A percentile compares a stretch with the other conserved stretches of the same genome.
phyloP scores from a whole-genome alignment of 2,113 vertebrate genomes.

The Saguinus midas region DNA sequence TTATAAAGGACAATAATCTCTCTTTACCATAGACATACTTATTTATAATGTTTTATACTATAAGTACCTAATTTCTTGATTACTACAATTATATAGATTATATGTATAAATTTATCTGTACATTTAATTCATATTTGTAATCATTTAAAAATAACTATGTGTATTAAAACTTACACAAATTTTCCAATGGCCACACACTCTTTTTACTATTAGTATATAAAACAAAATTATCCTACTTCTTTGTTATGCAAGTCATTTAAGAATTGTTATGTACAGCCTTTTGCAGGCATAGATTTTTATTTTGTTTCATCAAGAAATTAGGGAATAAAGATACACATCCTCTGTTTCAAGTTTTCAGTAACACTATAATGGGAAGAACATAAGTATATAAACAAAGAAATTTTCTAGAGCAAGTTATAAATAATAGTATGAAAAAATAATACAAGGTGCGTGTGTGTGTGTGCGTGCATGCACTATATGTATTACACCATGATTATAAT shows the following conservation, averaged over 20 bases:
- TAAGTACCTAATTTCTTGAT: not conserved
- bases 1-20: not conserved
- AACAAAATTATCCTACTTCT: conserved; percentile 21
- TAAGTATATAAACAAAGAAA: not conserved
- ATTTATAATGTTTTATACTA: not conserved
- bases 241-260: not conserved
- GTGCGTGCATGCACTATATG: not conserved
- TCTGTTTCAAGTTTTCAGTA: not conserved
- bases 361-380: not conserved
- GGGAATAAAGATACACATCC: not conserved
- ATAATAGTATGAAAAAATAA: not conserved
- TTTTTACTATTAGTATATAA: not conserved
- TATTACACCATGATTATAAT: not conserved
- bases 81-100: not conserved
- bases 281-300: not conserved
- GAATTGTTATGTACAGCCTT: not conserved
- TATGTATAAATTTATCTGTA: not conserved
- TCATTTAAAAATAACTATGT: not conserved
- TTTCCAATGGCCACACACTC: not conserved
- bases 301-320: not conserved
- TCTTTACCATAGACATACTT: not conserved
- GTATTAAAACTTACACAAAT: not conserved
- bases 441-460: not conserved
- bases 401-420: not conserved
- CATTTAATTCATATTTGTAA: not conserved